These are phyloP conservation scores for Lymantria dispar DNA, from an alignment of 2,888 invertebrate species.

Conservation along the genomic window DNA sequence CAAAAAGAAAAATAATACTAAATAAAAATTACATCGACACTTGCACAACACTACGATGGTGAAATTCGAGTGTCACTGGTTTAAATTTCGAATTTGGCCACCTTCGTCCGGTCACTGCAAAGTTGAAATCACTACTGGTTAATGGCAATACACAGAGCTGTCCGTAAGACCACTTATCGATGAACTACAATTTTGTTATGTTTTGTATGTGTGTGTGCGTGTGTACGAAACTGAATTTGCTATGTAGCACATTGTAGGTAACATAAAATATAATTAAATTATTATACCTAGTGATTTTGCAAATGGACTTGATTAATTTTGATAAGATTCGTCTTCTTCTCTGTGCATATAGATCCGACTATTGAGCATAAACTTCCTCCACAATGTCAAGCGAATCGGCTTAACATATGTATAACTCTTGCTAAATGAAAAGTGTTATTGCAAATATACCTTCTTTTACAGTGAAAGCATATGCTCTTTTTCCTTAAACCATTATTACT, in stretches of 20 bases:
- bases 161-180: constrained; percentile 54
- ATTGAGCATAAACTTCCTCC: too few relatives aligned
- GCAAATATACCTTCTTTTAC: too few relatives aligned
- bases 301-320: background rate
- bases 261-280: background rate
- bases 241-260: constrained; percentile 42
- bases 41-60: constrained; percentile 65
- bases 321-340: too few relatives aligned
- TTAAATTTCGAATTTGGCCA: constrained; percentile 72
- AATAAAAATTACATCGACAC: constrained; percentile 61
- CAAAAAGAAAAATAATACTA: constrained; percentile 73
- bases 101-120: constrained; percentile 81
- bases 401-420: too few relatives aligned
- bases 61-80: constrained; percentile 50
- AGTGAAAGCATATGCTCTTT: too few relatives aligned
- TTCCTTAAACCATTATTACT: too few relatives aligned
- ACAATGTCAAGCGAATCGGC: too few relatives aligned
- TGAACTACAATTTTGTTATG: constrained; percentile 53
- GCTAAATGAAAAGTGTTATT: too few relatives aligned
- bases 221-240: constrained; percentile 42
- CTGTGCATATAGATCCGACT: too few relatives aligned
- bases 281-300: too few relatives aligned
- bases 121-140: constrained; percentile 80
- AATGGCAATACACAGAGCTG: constrained; percentile 61
- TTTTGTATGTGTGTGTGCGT: constrained; percentile 36